Conservation (phyloP, 2,797 vertebrate genomes). For the Smutsia temminckii region DNA sequence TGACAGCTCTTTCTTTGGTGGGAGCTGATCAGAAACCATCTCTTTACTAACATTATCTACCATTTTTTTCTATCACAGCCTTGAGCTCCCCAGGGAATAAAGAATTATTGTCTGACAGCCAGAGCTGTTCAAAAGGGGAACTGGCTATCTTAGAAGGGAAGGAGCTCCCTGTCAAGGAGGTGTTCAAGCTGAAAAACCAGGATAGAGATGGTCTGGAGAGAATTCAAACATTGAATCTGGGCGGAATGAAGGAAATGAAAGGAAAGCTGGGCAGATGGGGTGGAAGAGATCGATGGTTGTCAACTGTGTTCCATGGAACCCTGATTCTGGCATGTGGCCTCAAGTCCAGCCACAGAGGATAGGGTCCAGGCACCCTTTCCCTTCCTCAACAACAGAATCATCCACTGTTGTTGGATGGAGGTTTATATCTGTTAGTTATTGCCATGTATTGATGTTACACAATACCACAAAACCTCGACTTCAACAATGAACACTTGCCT, state of each 20-base stretch:
- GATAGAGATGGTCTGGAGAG: not conserved
- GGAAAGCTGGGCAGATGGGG: not conserved
- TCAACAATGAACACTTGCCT: not conserved
- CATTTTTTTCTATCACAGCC: not conserved
- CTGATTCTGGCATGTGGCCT: fast-evolving
- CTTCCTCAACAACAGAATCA: not conserved
- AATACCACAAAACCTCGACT: not conserved
- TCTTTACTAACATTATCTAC: not conserved
- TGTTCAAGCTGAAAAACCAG: not conserved
- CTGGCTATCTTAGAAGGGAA: not conserved
- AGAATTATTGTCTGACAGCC: not conserved
- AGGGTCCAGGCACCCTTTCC: not conserved
- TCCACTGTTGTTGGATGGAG: not conserved
- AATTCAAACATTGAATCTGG: not conserved
- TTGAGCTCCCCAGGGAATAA: not conserved
- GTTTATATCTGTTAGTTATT: not conserved
- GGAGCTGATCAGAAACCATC: not conserved
- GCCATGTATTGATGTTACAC: not conserved
- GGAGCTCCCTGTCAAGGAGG: not conserved
- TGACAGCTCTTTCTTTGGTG: not conserved
- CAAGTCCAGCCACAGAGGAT: not conserved
- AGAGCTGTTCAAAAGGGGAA: not conserved
- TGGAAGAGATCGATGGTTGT: not conserved
- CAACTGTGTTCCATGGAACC: not conserved
- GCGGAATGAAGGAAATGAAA: not conserved